Percentiles rank a stretch among this genome's conserved stretches.
Conservation (phyloP, 2,113 vertebrate genomes). For the Psephotus haematonotus region DNA sequence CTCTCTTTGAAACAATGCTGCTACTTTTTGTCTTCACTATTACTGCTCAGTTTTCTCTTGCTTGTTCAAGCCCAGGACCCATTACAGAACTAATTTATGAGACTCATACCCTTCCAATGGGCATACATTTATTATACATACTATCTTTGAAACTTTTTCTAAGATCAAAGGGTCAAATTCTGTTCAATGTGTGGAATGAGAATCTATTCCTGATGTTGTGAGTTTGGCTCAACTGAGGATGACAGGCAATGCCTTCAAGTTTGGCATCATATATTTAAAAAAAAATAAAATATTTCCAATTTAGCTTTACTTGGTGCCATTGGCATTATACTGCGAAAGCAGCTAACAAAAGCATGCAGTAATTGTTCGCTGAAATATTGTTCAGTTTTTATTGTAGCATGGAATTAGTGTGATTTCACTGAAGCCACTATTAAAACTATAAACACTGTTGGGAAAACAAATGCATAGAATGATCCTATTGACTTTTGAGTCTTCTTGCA, state of each 20-base stretch:
- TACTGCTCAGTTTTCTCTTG: not conserved
- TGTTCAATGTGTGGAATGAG: not conserved
- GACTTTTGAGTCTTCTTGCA: not conserved
- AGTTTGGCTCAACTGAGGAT: not conserved
- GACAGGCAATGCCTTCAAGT: not conserved
- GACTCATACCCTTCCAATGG: not conserved
- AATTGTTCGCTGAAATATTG: not conserved
- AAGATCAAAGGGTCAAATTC: not conserved
- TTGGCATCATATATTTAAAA: fast-evolving
- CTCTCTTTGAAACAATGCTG: not conserved
- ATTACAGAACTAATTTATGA: not conserved
- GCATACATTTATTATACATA: not conserved
- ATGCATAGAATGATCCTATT: not conserved
- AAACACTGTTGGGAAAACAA: not conserved
- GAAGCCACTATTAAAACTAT: not conserved
- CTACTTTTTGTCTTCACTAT: not conserved
- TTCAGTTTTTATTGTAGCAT: not conserved
- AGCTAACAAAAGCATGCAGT: not conserved
- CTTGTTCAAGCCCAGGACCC: not conserved
- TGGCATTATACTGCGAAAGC: not conserved
- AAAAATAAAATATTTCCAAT: not conserved
- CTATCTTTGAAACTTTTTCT: not conserved
- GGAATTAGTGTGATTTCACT: not conserved
- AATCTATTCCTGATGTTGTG: not conserved
- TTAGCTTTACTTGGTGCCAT: not conserved